phyloP scores from a whole-genome alignment of 2,113 vertebrate species.

The Ariopsis seemanni region DNA sequence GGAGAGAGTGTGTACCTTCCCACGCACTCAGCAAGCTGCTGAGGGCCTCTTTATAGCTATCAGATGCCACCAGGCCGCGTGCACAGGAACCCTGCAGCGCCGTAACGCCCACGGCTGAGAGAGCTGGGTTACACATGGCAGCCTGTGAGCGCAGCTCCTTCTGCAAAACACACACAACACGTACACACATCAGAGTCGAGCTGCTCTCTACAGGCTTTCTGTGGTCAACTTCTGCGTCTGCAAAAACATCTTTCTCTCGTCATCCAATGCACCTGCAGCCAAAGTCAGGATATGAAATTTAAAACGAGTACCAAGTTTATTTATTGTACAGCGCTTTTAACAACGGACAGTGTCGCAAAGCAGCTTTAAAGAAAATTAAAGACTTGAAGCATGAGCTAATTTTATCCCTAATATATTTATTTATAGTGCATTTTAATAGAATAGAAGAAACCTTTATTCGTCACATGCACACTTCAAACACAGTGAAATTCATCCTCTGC shows the following conservation, averaged over 20 bases:
- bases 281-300: not conserved
- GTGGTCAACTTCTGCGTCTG: not conserved
- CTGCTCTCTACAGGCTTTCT: not conserved
- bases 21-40: slow-evolving; percentile 75
- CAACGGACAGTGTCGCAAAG: no score
- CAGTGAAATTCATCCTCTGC: no score
- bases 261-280: not conserved
- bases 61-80: slow-evolving; percentile 68
- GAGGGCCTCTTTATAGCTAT: slow-evolving; percentile 69
- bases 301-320: not conserved
- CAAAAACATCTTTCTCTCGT: not conserved
- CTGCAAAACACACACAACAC: slow-evolving; percentile 49
- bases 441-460: no score
- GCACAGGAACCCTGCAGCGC: slow-evolving; percentile 59
- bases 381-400: no score
- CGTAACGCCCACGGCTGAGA: slow-evolving; percentile 79
- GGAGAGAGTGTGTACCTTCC: slow-evolving; percentile 70
- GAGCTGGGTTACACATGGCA: slow-evolving; percentile 66
- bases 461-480: no score
- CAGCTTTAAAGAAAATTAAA: no score
- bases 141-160: slow-evolving; percentile 65
- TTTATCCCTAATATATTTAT: no score
- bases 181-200: not conserved
- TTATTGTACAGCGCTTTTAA: no score
- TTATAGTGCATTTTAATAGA: no score